Conservation (phyloP, 2,888 invertebrate genomes). For the Brenthis daphne region DNA sequence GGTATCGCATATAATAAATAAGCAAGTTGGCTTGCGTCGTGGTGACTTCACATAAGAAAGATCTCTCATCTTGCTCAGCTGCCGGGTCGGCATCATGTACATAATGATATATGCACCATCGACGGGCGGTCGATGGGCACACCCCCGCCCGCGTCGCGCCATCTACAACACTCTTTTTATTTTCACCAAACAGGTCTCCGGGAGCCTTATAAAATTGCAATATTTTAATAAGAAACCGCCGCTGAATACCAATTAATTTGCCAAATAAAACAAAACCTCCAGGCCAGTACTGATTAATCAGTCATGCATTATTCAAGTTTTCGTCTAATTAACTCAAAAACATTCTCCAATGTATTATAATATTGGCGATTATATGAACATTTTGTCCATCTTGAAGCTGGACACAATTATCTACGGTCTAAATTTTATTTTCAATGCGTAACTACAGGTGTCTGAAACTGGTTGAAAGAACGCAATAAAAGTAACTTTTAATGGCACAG, state of each 20-base stretch:
- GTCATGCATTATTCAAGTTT: conserved; percentile 61
- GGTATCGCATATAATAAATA: conserved; percentile 44
- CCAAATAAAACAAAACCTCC: conserved; percentile 52
- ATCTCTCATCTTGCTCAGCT: conserved; percentile 63
- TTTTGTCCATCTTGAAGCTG: conserved; percentile 27
- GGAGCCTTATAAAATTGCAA: conserved; percentile 69
- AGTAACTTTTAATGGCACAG: conserved; percentile 37
- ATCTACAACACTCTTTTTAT: conserved; percentile 56
- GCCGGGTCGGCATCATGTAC: conserved; percentile 48
- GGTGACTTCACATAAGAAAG: conserved; percentile 54
- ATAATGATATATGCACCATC: conserved; percentile 60
- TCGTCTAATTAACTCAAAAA: conserved; percentile 52
- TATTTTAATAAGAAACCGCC: conserved; percentile 70
- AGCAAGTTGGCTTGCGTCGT: conserved; percentile 50
- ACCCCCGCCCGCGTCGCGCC: conserved; percentile 46
- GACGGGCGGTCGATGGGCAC: conserved; percentile 40
- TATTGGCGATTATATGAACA: conserved; percentile 51
- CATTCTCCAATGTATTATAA: conserved; percentile 39
- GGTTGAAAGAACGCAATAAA: conserved; percentile 40
- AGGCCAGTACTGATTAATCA: conserved; percentile 57
- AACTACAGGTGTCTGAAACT: conserved; percentile 42
- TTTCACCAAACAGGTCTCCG: conserved; percentile 62
- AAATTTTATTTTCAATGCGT: conserved; percentile 35
- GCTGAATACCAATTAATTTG: conserved; percentile 69
- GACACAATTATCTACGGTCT: conserved; percentile 28